Evolutionary conservation across 2,797 vertebrate species (phyloP).

Genomic region (Enteromius mattozi): DNA sequence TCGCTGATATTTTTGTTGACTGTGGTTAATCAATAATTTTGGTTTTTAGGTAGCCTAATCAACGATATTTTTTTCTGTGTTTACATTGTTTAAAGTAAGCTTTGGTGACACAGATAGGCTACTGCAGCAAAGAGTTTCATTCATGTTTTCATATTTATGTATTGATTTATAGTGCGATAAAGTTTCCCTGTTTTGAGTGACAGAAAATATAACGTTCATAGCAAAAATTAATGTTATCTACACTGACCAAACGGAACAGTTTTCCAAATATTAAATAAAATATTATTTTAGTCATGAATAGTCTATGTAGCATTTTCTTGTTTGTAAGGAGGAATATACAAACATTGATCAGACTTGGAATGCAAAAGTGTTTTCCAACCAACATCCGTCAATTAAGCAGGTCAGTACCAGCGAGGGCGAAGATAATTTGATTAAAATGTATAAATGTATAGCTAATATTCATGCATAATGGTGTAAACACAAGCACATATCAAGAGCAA

Average conservation of each 20-base stretch:
- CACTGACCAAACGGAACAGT: background rate
- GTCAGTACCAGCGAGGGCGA: conserved; percentile 5
- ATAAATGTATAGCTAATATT: background rate
- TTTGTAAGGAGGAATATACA: conserved; percentile 38
- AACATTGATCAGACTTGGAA: conserved; percentile 44
- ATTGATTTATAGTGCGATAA: background rate
- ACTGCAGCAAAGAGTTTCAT: too few relatives aligned
- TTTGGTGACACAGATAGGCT: background rate
- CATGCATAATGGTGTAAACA: too few relatives aligned
- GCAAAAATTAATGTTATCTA: background rate
- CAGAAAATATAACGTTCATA: background rate
- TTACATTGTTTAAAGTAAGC: background rate
- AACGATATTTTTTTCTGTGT: background rate
- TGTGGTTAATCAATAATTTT: background rate
- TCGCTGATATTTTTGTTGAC: conserved; percentile 2
- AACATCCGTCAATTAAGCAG: conserved; percentile 39
- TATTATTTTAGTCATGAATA: background rate
- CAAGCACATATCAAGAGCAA: background rate
- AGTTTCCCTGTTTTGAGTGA: background rate
- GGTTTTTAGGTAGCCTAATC: background rate
- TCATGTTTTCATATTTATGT: background rate
- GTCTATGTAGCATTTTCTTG: conserved; percentile 36
- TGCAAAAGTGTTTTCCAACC: conserved; percentile 33
- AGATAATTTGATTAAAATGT: background rate
- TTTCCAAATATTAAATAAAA: conserved; percentile 11